Percentiles rank a stretch among this genome's conserved stretches.
Conservation (phyloP, 2,888 invertebrate genomes). For the Drosophila tanythrix region DNA sequence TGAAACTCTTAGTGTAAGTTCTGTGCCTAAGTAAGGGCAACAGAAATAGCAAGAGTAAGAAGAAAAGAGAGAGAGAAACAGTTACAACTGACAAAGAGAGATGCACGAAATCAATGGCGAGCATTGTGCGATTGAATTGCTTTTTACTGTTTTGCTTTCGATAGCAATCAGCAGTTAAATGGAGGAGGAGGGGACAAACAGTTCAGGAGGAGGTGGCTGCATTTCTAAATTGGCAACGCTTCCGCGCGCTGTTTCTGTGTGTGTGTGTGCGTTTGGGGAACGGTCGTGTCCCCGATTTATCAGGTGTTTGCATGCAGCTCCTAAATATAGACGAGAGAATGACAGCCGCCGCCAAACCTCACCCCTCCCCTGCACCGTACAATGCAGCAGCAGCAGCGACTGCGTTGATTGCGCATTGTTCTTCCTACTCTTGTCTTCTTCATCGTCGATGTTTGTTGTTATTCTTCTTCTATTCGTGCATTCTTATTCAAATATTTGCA, state of each 20-base stretch:
- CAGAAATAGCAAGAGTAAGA: slow-evolving; percentile 18
- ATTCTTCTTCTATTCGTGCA: slow-evolving; percentile 38
- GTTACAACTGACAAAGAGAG: not conserved
- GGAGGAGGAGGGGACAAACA: not conserved
- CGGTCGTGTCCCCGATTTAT: slow-evolving; percentile 79
- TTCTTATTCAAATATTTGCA: slow-evolving; percentile 65
- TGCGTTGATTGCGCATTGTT: slow-evolving; percentile 44
- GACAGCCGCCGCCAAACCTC: slow-evolving; percentile 20
- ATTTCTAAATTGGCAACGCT: slow-evolving; percentile 45
- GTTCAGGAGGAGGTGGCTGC: not conserved
- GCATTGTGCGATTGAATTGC: slow-evolving; percentile 34
- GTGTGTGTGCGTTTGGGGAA: not conserved
- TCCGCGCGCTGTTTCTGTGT: not conserved
- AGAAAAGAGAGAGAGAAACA: not conserved
- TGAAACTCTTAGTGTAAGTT: not conserved
- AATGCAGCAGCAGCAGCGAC: not conserved
- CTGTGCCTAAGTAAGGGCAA: not conserved
- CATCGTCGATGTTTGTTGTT: slow-evolving; percentile 19
- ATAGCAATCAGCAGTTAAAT: slow-evolving; percentile 27
- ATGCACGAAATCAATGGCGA: slow-evolving; percentile 1
- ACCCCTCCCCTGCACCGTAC: not conserved
- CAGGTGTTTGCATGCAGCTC: slow-evolving; percentile 81
- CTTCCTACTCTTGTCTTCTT: slow-evolving; percentile 15
- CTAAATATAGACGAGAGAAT: slow-evolving; percentile 67
- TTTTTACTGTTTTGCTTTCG: slow-evolving; percentile 7